These are phyloP conservation scores for Cercocebus atys DNA, from an alignment of 2,113 vertebrate genomes.

Conservation along the genomic window DNA sequence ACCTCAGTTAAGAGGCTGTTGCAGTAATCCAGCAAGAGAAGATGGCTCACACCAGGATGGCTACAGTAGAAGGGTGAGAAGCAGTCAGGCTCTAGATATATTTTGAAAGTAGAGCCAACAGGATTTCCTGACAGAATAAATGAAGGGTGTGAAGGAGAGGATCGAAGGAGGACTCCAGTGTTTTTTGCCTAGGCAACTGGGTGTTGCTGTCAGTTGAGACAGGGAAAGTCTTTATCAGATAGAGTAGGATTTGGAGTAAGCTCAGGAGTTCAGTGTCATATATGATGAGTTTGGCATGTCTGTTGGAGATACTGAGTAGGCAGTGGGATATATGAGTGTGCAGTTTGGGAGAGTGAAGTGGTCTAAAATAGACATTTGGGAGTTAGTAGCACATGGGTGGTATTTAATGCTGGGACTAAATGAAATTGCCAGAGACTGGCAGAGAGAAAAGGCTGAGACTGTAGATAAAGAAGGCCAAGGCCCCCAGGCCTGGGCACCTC, in stretches of 20 bases:
- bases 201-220: background rate
- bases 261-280: background rate
- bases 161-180: background rate
- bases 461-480: background rate
- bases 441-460: background rate
- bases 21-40: background rate
- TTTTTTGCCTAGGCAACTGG: background rate
- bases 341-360: background rate
- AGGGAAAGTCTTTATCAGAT: background rate
- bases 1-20: background rate
- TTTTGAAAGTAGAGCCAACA: background rate
- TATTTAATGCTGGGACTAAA: background rate
- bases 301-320: background rate
- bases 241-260: background rate
- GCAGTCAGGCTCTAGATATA: background rate
- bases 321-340: background rate
- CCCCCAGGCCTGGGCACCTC: background rate
- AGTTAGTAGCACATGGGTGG: background rate
- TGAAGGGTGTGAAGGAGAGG: background rate
- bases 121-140: conserved; percentile 34
- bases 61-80: background rate
- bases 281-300: background rate
- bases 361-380: background rate
- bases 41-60: background rate
- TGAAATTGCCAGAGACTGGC: background rate